Conservation (phyloP, 2,888 invertebrate genomes). For the Callimorpha dominula region DNA sequence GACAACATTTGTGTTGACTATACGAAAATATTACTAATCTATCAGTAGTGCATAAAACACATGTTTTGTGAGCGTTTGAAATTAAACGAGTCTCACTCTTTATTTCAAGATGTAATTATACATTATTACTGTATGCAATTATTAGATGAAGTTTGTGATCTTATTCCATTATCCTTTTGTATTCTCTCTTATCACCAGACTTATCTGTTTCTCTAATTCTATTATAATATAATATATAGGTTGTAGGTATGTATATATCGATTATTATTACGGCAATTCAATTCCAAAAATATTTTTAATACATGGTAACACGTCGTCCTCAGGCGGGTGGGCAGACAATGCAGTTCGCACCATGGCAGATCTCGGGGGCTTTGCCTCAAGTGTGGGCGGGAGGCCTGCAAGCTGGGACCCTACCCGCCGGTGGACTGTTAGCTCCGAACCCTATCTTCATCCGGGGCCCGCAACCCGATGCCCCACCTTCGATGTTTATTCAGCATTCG, state of each 20-base stretch:
- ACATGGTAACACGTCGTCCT: slow-evolving; percentile 26
- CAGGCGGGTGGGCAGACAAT: slow-evolving; percentile 89
- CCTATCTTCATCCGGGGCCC: slow-evolving; percentile 94
- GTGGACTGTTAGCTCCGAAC: slow-evolving; percentile 89
- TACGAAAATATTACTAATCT: too few relatives aligned
- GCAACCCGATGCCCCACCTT: slow-evolving; percentile 89
- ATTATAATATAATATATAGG: background rate
- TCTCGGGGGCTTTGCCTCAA: slow-evolving; percentile 90
- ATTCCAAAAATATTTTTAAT: background rate
- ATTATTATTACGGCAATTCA: background rate
- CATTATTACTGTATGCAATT: too few relatives aligned
- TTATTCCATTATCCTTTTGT: too few relatives aligned
- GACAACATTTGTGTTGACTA: too few relatives aligned
- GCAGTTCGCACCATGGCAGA: slow-evolving; percentile 94
- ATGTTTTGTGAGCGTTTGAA: too few relatives aligned
- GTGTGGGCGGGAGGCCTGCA: slow-evolving; percentile 92
- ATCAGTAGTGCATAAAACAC: too few relatives aligned
- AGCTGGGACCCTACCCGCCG: slow-evolving; percentile 88
- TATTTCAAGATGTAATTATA: too few relatives aligned
- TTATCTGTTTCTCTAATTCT: background rate
- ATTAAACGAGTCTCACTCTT: too few relatives aligned
- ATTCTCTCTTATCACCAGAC: background rate
- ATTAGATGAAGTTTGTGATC: too few relatives aligned
- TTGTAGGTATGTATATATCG: background rate
- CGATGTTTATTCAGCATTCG: slow-evolving; percentile 94